Conservation (phyloP, 2,113 vertebrate genomes). For the Rhinichthys klamathensis region DNA sequence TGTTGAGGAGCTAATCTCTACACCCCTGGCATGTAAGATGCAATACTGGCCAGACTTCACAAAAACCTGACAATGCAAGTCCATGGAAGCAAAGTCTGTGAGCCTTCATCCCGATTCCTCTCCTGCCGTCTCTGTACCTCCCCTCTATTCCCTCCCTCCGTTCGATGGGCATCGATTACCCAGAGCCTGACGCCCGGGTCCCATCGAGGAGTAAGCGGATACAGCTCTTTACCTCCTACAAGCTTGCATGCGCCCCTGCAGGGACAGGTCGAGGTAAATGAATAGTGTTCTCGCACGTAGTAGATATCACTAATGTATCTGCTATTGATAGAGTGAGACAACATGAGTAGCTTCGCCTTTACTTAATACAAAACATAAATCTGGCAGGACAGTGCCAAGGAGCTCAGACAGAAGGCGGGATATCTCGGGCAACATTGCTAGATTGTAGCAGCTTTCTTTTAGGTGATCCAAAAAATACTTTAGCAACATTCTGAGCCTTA, state of each 20-base stretch:
- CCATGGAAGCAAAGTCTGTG: conserved; percentile 64
- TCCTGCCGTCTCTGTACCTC: conserved; percentile 52
- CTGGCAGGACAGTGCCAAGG: conserved; percentile 53
- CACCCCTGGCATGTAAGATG: too few relatives aligned
- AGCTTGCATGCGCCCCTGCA: conserved; percentile 79
- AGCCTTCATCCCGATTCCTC: conserved; percentile 60
- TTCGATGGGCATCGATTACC: conserved; percentile 82
- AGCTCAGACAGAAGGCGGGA: conserved; percentile 2
- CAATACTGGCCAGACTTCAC: not conserved
- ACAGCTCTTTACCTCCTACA: conserved; percentile 84
- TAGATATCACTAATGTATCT: conserved; percentile 89
- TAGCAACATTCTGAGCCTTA: too few relatives aligned
- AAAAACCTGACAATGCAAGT: not conserved
- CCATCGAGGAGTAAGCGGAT: conserved; percentile 82
- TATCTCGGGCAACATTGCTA: not conserved
- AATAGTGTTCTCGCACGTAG: conserved; percentile 85
- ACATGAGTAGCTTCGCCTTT: conserved; percentile 86
- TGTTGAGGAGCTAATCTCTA: too few relatives aligned
- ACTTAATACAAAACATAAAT: conserved; percentile 89
- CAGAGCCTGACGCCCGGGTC: conserved; percentile 79
- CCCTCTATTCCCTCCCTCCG: conserved; percentile 59
- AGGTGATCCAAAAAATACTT: not conserved
- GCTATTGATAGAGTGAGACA: conserved; percentile 85
- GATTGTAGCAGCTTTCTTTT: not conserved
- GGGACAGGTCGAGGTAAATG: conserved; percentile 84